phyloP scores from a whole-genome alignment of 2,797 vertebrate genomes.

The Distichodus sexfasciatus region DNA sequence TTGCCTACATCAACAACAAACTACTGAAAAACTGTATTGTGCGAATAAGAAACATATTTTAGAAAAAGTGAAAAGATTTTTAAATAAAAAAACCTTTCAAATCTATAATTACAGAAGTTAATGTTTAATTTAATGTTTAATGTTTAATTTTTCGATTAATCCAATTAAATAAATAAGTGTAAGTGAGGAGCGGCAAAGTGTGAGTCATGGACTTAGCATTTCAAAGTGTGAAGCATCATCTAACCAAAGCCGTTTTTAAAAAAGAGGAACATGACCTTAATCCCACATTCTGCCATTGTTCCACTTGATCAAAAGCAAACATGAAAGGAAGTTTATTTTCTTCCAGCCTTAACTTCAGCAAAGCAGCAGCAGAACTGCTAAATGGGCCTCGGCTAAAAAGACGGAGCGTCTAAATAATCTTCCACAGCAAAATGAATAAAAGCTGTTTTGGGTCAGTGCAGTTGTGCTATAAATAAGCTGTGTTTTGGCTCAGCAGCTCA shows the following conservation, averaged over 20 bases:
- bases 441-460: slow-evolving; percentile 48
- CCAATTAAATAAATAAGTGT: background rate
- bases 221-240: background rate
- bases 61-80: too few species aligned
- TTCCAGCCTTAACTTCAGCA: too few species aligned
- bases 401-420: background rate
- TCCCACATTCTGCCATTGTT: background rate
- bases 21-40: background rate
- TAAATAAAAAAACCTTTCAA: too few species aligned
- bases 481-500: background rate
- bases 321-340: background rate
- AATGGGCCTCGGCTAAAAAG: background rate
- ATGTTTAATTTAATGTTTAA: too few species aligned
- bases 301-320: background rate
- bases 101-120: too few species aligned
- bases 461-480: slow-evolving; percentile 4
- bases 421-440: slow-evolving; percentile 15
- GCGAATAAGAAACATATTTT: background rate
- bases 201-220: background rate
- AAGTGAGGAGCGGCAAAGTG: background rate
- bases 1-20: slow-evolving; percentile 73
- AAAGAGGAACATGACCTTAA: background rate
- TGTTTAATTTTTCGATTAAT: background rate
- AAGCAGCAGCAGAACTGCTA: too few species aligned
- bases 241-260: background rate